Base-by-base conservation (phyloP, 2,888 invertebrate species). In the Lochmaea capreae region DNA sequence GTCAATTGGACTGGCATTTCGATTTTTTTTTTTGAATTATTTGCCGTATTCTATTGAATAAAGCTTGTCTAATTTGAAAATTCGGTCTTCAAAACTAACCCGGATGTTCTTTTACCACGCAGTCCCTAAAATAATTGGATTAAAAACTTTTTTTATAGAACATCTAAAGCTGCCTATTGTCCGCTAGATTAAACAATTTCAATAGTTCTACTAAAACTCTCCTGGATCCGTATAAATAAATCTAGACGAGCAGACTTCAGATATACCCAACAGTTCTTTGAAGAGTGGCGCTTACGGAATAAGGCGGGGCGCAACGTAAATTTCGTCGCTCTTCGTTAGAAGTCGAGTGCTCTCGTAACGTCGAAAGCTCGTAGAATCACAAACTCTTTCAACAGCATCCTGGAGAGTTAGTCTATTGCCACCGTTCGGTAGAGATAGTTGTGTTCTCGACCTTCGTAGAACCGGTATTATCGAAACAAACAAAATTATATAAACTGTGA, bases 341-440 rank as follows among this genome's bases (percentile, higher is more conserved):
- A 54, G 59, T 76, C 78, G 78, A n/a, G 87, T 88, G 84, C 89
- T 89, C 79, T 87, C 87, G 87, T 88, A 87, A 79, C 86, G 85
- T 87, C 87, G 83, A 89, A 88, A 88, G 88, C 89, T 88, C 88
- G 87, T 81, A 82, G 79, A 80, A 78, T 80, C 80, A 80, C 77
- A 81, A 81, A 80, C 80, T 81, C 83, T 81, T 83, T 82, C 67
- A 68, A 79, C 85, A 84, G 83, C 85, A 83, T 83, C 84, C 83
- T 76, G 80, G 42, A 42, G 39, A 77, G 80, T 81, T 81, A 86
- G 86, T 85, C 80, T 78, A 78, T 79, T 79, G 76, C 81, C 82
- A 80, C 78, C 80, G 74, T 76, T 76, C 78, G 80, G 65, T 65
- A 75, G 33, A 61, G 75, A 65, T 76, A 80, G 82, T 79, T 76